A percentile compares a stretch with the other conserved stretches of the same genome.
These are phyloP conservation scores for Cinara cedri DNA, from an alignment of 2,888 invertebrate genomes.

Conservation along the genomic window DNA sequence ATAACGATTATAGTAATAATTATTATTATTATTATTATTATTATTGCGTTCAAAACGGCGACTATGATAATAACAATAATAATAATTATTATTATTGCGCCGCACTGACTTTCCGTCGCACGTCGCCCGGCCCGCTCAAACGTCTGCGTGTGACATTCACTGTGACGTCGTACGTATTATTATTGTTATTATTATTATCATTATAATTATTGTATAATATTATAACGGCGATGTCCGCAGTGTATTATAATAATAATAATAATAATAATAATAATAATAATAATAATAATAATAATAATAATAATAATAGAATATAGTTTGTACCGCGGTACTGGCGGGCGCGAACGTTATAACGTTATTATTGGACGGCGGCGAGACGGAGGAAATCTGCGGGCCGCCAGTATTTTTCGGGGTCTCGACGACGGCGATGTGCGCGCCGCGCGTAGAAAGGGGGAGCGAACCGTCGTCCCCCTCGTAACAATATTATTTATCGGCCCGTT, in stretches of 20 bases:
- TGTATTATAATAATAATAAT: background rate
- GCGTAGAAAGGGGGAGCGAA: conserved; percentile 14
- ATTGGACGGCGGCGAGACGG: background rate
- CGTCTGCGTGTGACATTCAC: background rate
- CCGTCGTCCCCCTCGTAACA: conserved; percentile 7
- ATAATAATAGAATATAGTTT: no score
- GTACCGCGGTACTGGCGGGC: background rate
- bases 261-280: background rate
- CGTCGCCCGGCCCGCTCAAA: background rate
- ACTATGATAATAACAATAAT: no score
- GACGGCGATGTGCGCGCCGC: background rate
- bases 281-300: background rate
- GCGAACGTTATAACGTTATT: background rate
- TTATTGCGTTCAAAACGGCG: no score
- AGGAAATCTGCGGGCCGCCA: conserved; percentile 34
- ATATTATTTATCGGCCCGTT: conserved; percentile 1
- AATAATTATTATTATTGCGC: background rate
- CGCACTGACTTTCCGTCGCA: background rate
- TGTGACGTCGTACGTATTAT: background rate
- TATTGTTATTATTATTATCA: no score
- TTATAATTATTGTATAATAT: background rate
- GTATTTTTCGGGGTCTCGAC: conserved; percentile 19
- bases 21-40: no score
- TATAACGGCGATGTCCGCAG: no score
- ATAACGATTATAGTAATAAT: no score